Base-by-base conservation (phyloP, 2,888 invertebrate genomes). In the Rhamphomyia laevipes region DNA sequence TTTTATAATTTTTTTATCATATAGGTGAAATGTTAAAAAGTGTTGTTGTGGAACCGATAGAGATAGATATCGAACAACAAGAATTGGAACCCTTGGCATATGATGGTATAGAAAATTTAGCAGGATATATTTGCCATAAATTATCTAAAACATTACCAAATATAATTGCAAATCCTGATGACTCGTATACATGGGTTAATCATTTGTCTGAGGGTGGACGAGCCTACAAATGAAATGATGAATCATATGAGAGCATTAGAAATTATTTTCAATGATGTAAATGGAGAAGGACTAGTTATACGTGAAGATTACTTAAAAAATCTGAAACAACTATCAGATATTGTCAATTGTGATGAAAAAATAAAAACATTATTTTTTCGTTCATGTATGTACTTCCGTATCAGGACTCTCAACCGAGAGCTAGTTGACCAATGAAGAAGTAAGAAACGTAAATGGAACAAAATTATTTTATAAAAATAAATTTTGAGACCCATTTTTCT, bases 21-120 rank as follows among this genome's bases (percentile, higher is more conserved):
- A 4, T 21, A 21, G 21, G 21, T 21, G 21, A 3, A 21, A 21
- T 21, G 3, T 21, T 4, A 21, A 21, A 21, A 21, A 21, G 5
- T 21, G 21, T 21, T 21, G 21, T 5, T 4, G 5, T 21, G 4
- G 5, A 21, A 21, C 21, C 21, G 3, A 21, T 21, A 4, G 21
- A 21, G 5, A 21, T 21, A 21, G 21, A 21, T 21, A 21, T 21
- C 3, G 21, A 21, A 21, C 21, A 21, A 21, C 21, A 21, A 21
- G 21, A 21, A 21, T 21, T 21, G 21, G 21, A 21, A 21, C 21
- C 21, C 5, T 21, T 21, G 21, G 21, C 21, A 21, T 21, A 48
- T 31, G 49, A 52, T 37, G 47, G 50, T 1, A 18, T 52, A n/a
- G 52, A 52, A 49, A 52, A 52, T 48, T 33, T 52, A 35, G 48